Base-by-base conservation (phyloP, 2,888 invertebrate species). In the Drosophila kuntzei region DNA sequence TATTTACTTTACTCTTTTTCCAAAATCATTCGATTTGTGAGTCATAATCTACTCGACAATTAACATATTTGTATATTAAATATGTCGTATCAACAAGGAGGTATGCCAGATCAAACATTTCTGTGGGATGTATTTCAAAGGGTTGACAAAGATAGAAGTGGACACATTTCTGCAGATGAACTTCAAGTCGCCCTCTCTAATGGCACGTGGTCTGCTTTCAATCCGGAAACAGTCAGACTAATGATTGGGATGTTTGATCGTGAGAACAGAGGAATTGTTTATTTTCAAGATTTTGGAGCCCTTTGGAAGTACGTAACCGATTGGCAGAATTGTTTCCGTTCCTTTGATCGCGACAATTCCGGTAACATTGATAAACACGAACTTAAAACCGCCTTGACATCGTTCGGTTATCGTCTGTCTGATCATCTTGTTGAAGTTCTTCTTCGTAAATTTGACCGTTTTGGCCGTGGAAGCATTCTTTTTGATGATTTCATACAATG, bases 401-500 rank as follows among this genome's bases (percentile, higher is more conserved):
- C 97, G 11, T 99, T 99, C 93, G 98, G 98, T 37, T 97, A 97
- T 91, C 93, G 96, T 74, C 93, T 99, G 27, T 97, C 97, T 0
- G 97, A 98, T 84, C 94, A 94, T 69, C 94, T 98, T 58, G 94
- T 98, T 66, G 95, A 95, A 71, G 94, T 96, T 41, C 94, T 99
- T 89, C 94, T 99, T 55, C 95, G 96, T 80, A 99, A 99, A 92
- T 99, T 99, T 93, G 99, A 99, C 93, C 94, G 99, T 78, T 96
- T 95, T 89, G 98, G 98, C 12, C 93, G 94, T 57, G 97, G 98
- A 37, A 97, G 96, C 4, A 97, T 99, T 84, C 95, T 97, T 59
- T 99, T 99, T 93, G 99, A 99, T 93, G 99, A 99, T 92, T 99
- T 99, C 91, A 99, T 99, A 80, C 99, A 99, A 91, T 98, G 98